These are phyloP conservation scores for Glomeris marginata DNA, from an alignment of 2,888 invertebrate species.

Conservation along the genomic window DNA sequence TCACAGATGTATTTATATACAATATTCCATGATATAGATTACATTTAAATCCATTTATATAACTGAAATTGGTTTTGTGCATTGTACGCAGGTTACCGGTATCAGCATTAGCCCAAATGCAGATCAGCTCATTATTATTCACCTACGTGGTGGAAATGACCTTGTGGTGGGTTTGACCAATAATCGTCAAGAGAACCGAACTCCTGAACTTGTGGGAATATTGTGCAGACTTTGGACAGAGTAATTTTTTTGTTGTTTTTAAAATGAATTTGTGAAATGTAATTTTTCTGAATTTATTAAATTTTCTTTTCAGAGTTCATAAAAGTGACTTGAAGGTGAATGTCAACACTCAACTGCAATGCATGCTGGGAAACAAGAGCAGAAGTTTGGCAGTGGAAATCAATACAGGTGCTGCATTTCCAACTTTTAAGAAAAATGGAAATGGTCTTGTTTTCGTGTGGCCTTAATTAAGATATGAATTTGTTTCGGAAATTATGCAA, in stretches of 20 bases:
- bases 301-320: constrained; percentile 41
- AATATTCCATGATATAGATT: neutral
- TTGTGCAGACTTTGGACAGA: constrained; percentile 56
- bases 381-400: constrained; percentile 43
- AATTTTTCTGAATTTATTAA: constrained; percentile 1
- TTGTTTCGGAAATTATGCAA: too few relatives aligned
- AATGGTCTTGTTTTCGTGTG: constrained; percentile 25
- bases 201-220: constrained; percentile 75
- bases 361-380: constrained; percentile 69
- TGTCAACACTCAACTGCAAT: constrained; percentile 53
- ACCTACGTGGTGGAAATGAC: constrained; percentile 76
- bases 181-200: constrained; percentile 46
- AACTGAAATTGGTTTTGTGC: neutral
- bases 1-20: constrained; percentile 42
- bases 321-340: constrained; percentile 55
- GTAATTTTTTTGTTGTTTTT: constrained; percentile 40
- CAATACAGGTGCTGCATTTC: constrained; percentile 27
- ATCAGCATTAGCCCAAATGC: constrained; percentile 69
- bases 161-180: constrained; percentile 52
- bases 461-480: constrained; percentile 20
- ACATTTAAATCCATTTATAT: neutral
- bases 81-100: constrained; percentile 49
- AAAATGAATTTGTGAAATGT: constrained; percentile 1
- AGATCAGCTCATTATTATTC: constrained; percentile 75
- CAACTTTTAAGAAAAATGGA: constrained; percentile 29